Evolutionary conservation across 2,113 vertebrate genomes (phyloP).

Genomic region (Triplophysa rosa): DNA sequence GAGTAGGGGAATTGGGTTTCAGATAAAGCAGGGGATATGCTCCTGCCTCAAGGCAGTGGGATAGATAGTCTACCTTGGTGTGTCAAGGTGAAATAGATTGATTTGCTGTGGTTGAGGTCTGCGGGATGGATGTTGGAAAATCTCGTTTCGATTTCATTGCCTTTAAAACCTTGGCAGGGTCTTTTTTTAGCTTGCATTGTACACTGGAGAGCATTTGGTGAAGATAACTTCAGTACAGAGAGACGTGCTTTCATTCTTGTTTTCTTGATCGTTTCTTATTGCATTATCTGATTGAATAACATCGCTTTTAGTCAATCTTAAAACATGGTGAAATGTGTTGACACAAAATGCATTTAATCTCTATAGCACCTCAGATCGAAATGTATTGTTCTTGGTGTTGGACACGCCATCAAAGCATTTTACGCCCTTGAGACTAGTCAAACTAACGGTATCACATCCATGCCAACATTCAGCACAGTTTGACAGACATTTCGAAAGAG

Average conservation of each 20-base stretch:
- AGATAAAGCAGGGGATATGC: conserved; percentile 53
- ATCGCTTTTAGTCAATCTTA: neutral
- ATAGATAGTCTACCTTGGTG: conserved; percentile 53
- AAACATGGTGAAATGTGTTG: neutral
- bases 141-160: conserved; percentile 44
- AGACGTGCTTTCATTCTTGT: neutral
- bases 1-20: conserved; percentile 52
- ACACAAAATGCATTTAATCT: too few species aligned
- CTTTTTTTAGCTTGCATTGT: conserved; percentile 15
- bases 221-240: neutral
- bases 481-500: neutral
- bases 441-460: neutral
- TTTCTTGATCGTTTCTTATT: neutral
- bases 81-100: conserved; percentile 50
- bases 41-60: conserved; percentile 50
- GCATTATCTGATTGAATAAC: neutral
- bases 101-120: conserved; percentile 51
- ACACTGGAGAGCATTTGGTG: conserved; percentile 21
- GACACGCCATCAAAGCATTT: neutral
- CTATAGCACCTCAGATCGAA: neutral
- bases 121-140: conserved; percentile 43
- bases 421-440: neutral
- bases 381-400: neutral
- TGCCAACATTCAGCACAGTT: neutral
- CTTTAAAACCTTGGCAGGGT: conserved; percentile 24